Evolutionary conservation across 2,888 invertebrate species (phyloP), one percentile per base, ranked within the genome.

Genomic region (Oithona nana): DNA sequence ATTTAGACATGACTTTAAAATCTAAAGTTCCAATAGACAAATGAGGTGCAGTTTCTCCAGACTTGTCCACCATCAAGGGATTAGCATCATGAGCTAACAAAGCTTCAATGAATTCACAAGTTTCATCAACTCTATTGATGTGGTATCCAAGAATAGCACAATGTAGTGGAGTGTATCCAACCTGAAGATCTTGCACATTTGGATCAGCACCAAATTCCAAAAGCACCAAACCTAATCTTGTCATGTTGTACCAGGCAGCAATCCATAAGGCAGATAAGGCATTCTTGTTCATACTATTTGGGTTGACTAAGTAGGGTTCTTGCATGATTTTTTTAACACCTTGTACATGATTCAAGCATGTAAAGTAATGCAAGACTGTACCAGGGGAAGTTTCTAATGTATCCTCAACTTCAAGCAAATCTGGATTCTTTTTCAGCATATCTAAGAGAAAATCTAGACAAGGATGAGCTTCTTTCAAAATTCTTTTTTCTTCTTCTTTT

Each of bases 321-420:
- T 22, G 28, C 16, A 59, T 26, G 20, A 59, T 20, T 1, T 48
- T 59, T 26, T 49, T 48, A 22, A 50, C 50, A n/a, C 59, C 59
- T n/a, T 59, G 28, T 26, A 24, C 48, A 28, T 49, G 28, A 28
- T 59, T 49, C 16, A 59, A 50, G 8, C 22, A 22, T 8, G 24
- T 22, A 50, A 59, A 59, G 28, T 59, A 59, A 50, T 59, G 59
- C 3, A 59, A 24, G 24, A 59, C 50, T 24, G 24, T 22, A 22
- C 59, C 59, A 24, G 59, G 59, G 26, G 59, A 59, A 24, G 59
- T 59, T 24, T 11, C 24, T 1, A 59, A 26, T 11, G 3, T 22
- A 28, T 59, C 59, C 28, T 59, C 59, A 3, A 59, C 28, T 24
- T 59, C 59, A n/a, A 59, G 24, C 4, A 48, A 20, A 59, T 59